Evolutionary conservation across 2,797 vertebrate genomes (phyloP), one percentile per base, ranked within the genome.

Genomic region (Oreochromis mossambicus): DNA sequence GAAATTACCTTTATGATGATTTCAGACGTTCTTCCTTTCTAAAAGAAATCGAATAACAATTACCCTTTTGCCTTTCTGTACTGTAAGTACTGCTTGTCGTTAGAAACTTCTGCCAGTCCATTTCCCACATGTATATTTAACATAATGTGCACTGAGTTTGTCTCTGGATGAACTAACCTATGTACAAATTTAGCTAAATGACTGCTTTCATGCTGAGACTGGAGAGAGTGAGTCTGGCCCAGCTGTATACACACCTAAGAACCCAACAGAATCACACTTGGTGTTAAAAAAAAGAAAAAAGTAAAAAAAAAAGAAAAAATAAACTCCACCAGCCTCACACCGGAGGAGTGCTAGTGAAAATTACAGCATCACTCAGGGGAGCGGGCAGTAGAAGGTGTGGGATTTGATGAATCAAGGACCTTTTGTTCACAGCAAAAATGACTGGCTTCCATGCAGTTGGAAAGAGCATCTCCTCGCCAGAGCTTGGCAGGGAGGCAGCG

Each of bases 391-490:
- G 91, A 92, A 92, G 92, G 88, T 79, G 87, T 54, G 58, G 91
- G 92, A 94, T 93, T 93, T 93, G 92, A 94, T 92, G 94, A 95
- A 94, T 94, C 92, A 93, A 93, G 91, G 90, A 93, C 92, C 91
- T 94, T 93, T 95, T 96, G 94, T 95, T 94, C 91, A 88, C 88
- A 81, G 84, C 19, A 6, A 85, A 95, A 94, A 93, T 85, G 88
- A 92, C 82, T 87, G 70, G 92, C 84, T 85, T 75, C 82, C 78
- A 84, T 83, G 85, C 86, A 84, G 83, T 85, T 86, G 88, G 88
- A 89, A 81, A 83, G 80, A 91, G 81, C 87, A 89, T 84, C 77
- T 89, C 83, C 70, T 79, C 29, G 10, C 86, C 78, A 38, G 75
- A 19, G 89, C 77, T 91, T 85, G 89, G 91, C 91, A 93, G 91